Evolutionary conservation across 2,888 invertebrate species (phyloP).

Genomic region (Leucophora obtusa): DNA sequence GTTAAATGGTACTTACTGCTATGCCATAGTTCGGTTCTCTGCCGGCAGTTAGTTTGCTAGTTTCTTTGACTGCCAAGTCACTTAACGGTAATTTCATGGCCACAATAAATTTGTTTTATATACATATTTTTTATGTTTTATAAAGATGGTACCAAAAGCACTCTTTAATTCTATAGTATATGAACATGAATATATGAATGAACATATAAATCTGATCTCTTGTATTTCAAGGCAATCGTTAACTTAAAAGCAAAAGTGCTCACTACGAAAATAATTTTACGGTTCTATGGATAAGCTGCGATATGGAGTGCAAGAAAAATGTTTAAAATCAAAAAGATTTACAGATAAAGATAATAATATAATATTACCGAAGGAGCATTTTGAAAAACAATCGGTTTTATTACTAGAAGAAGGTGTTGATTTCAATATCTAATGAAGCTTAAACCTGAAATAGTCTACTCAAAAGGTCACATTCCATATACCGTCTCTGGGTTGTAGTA

Average conservation of each 20-base stretch:
- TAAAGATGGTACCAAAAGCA: conserved; percentile 42
- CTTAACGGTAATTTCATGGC: conserved; percentile 66
- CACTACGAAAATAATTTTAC: too few relatives aligned
- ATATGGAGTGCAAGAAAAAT: conserved; percentile 25
- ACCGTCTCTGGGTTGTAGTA: too few relatives aligned
- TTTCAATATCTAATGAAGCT: too few relatives aligned
- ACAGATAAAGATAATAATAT: too few relatives aligned
- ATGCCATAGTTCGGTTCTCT: conserved; percentile 27
- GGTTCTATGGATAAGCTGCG: neutral
- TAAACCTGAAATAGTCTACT: too few relatives aligned
- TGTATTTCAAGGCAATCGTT: conserved; percentile 44
- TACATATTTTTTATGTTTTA: conserved; percentile 27
- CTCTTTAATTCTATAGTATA: conserved; percentile 4
- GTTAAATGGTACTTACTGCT: conserved; percentile 24
- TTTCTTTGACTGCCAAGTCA: conserved; percentile 51
- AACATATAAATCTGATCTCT: neutral
- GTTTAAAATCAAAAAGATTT: conserved; percentile 29
- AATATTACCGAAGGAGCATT: too few relatives aligned
- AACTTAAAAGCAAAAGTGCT: conserved; percentile 65
- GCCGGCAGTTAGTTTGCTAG: conserved; percentile 29
- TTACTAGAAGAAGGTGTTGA: too few relatives aligned
- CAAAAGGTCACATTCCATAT: too few relatives aligned
- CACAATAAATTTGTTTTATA: conserved; percentile 62
- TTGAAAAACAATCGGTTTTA: too few relatives aligned
- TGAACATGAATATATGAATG: neutral